Evolutionary conservation across 2,797 vertebrate species (phyloP), one percentile per base, ranked within the genome.

Genomic region (Gallinago solitaria): DNA sequence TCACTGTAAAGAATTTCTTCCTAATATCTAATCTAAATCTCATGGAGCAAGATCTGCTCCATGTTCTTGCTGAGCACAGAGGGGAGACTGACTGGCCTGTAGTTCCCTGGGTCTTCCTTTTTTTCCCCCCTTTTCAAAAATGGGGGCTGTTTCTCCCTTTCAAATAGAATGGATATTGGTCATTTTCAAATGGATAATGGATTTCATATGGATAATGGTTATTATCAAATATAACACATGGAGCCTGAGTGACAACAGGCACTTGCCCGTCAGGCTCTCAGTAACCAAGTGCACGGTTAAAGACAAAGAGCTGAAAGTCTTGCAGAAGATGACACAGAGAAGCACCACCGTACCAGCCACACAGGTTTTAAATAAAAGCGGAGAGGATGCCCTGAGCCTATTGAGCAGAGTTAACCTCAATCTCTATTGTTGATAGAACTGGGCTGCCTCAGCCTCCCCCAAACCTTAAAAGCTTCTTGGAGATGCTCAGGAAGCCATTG

Each of bases 181-280:
- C 16, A 41, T 41, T 41, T 41, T 41, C 41, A 41, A 41, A 41
- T 41, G 41, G 41, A 41, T 41, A 41, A 41, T 16, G 41, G 41
- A 41, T 41, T 41, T 41, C 41, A 41, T 15, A 16, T 41, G 41
- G 41, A 41, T 41, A 41, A 16, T 16, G 41, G 41, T 41, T 41
- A 15, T 41, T 41, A 15, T 41, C 15, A 41, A 41, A 41, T 16
- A 41, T 41, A 41, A 41, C 41, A 41, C 41, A 41, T 16, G 37
- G n/a, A 81, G 24, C 16, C 24, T 11, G 21, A 39, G 37, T 24
- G 41, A 24, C 45, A 67, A 33, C 37, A 43, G 61, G 41, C 16
- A 48, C 18, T 9, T 0, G 0, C 41, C 21, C n/a, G 20, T 0
- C 41, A 47, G 27, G 47, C 21, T 61, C 21, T n/a, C 69, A 61